Evolutionary conservation across 2,113 vertebrate species (phyloP), one percentile per base, ranked within the genome.

Genomic region (Ivindomyrus marchei): DNA sequence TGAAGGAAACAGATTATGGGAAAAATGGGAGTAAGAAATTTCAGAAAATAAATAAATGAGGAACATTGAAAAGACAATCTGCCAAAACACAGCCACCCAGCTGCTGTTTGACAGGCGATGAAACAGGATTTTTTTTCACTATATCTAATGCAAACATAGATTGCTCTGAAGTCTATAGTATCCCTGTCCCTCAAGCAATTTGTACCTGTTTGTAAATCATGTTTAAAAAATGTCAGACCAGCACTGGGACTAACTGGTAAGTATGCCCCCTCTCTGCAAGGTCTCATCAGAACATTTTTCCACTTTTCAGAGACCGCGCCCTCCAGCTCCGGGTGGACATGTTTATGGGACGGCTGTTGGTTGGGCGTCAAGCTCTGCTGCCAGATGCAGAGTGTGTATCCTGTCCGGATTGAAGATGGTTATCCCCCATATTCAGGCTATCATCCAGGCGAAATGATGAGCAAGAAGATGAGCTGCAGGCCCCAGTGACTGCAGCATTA

Each of bases 201-300:
- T 90, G 56, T 87, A 90, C 89, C 85, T 74, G 85, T 87, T 88
- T 77, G 86, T 53, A 52, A 90, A 88, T 56, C 62, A 90, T 45
- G 86, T 90, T 74, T 17, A 62, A 66, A 58, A 21, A 36, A 62
- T n/a, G 24, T 19, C 36, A 10, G 39, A 24, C 39, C 56, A 45
- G 52, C 53, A 11, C 8, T 21, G 52, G 87, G 53, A 45, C 58
- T 42, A 66, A 15, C 36, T 24, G 85, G 50, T 87, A 87, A 87
- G 10, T 39, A 15, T 21, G 31, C n/a, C 11, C 4, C 50, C 0
- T 39, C n/a, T 31, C 15, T 87, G 85, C 5, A 36, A 87, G 31
- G 85, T 15, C 31, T 87, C 11, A 27, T 53, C 49, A 56, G 85
- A 36, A 31, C 17, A 17, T 53, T 47, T n/a, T 56, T 87, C 50